Evolutionary conservation across 2,888 invertebrate genomes (phyloP).

Genomic region (Scaptomyza tumidula): DNA sequence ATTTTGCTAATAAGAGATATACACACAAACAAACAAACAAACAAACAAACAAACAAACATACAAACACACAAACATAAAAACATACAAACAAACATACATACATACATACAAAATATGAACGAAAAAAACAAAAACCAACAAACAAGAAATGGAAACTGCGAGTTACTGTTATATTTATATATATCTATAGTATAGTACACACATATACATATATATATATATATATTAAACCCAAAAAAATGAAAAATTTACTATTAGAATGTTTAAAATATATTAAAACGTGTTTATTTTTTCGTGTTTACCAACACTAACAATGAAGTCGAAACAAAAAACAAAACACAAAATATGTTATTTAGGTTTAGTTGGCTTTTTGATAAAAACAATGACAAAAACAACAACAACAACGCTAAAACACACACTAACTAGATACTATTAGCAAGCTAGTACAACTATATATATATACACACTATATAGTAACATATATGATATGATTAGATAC

Average conservation of each 20-base stretch:
- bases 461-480: conserved; percentile 15
- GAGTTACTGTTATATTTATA: conserved; percentile 39
- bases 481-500: conserved; percentile 21
- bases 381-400: conserved; percentile 25
- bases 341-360: conserved; percentile 72
- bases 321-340: conserved; percentile 14
- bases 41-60: conserved; percentile 5
- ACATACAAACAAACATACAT: conserved; percentile 9
- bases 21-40: conserved; percentile 5
- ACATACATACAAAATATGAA: conserved; percentile 9
- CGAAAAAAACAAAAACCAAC: conserved; percentile 9
- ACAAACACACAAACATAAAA: conserved; percentile 2
- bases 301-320: conserved; percentile 20
- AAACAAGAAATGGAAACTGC: conserved; percentile 24
- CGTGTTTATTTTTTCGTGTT: not conserved
- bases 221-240: too few relatives aligned
- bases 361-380: conserved; percentile 45
- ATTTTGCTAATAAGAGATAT: conserved; percentile 80
- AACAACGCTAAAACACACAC: conserved; percentile 1
- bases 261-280: conserved; percentile 11
- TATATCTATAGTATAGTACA: not conserved
- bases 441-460: conserved; percentile 30
- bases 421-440: conserved; percentile 42
- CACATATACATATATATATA: too few relatives aligned
- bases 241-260: conserved; percentile 2